Evolutionary conservation across 2,113 vertebrate genomes (phyloP).

Genomic region (Neoarius graeffei): DNA sequence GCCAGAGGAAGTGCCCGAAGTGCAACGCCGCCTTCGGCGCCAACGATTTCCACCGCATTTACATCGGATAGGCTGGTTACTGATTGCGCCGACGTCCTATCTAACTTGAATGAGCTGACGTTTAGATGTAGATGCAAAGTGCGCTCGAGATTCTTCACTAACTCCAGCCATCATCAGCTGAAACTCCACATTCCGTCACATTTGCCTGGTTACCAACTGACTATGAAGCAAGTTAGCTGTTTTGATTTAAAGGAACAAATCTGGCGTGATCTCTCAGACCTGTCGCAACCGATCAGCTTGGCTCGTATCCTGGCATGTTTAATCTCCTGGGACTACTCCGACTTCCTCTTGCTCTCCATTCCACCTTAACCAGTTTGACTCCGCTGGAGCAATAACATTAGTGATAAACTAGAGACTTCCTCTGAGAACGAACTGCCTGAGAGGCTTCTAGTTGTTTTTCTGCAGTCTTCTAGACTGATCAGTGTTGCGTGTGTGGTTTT

Average conservation of each 20-base stretch:
- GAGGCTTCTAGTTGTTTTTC: constrained; percentile 7
- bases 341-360: constrained; percentile 37
- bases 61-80: constrained; percentile 79
- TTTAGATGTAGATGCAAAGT: constrained; percentile 9
- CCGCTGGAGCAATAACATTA: background rate
- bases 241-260: constrained; percentile 18
- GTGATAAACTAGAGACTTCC: constrained; percentile 29
- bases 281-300: background rate
- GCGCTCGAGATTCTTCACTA: constrained; percentile 12
- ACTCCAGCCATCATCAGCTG: background rate
- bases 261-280: background rate
- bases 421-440: constrained; percentile 48
- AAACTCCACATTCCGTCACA: constrained; percentile 32
- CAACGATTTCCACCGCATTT: constrained; percentile 96
- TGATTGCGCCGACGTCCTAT: background rate
- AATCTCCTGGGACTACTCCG: constrained; percentile 9
- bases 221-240: background rate
- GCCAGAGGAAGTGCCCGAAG: constrained; percentile 96
- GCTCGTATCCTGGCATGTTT: constrained; percentile 4
- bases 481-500: constrained; percentile 35
- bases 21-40: constrained; percentile 96
- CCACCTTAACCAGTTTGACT: constrained; percentile 31
- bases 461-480: constrained; percentile 32
- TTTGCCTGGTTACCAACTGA: constrained; percentile 20
- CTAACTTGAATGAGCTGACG: background rate